Evolutionary conservation across 1,140 invertebrate genomes (phyloP), one percentile per base, ranked within the genome.

Genomic region (Globodera rostochiensis): DNA sequence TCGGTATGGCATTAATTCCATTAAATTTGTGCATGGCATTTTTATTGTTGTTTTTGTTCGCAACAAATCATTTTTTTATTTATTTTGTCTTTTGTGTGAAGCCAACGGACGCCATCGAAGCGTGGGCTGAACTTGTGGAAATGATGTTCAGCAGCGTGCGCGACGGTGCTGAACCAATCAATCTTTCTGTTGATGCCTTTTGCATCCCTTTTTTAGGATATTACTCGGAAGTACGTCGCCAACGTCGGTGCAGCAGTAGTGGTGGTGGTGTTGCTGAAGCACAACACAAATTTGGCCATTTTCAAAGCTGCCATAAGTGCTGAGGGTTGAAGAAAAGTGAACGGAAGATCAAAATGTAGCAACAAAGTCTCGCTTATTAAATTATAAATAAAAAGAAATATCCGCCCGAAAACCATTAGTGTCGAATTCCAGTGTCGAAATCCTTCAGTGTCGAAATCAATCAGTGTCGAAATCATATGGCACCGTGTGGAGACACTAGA

Each of bases 51-150:
- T 36, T 36, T 36, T 36, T 36, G 36, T 53, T 53, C 53, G 15
- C 4, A 53, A 53, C 15, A 53, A 53, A 13, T 71, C 47, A 11
- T 11, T 71, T 71, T 46, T 71, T 8, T 71, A 11, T 71, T 71
- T 11, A 71, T 53, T 79, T 79, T 64, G 46, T 36, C 25, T 47
- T 11, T 66, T 64, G 6, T 60, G n/a, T 83, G 67, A 47, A 85
- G 86, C 83, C 85, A 21, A 87, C 84, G 25, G 86, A 87, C 47
- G 84, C 86, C 13, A 86, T 87, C 57, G 87, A 87, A 75, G 87
- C 87, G 11, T 87, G 87, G 87, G 73, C 87, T 13, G 86, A 87
- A 70, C 80, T 87, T 11, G 81, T 82, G n/a, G 82, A 87, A 66
- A 53, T 87, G 47, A 87, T 87, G 87, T 87, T 87, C 73, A 86